phyloP scores from a whole-genome alignment of 2,113 vertebrate genomes.

The Montifringilla adamsi region DNA sequence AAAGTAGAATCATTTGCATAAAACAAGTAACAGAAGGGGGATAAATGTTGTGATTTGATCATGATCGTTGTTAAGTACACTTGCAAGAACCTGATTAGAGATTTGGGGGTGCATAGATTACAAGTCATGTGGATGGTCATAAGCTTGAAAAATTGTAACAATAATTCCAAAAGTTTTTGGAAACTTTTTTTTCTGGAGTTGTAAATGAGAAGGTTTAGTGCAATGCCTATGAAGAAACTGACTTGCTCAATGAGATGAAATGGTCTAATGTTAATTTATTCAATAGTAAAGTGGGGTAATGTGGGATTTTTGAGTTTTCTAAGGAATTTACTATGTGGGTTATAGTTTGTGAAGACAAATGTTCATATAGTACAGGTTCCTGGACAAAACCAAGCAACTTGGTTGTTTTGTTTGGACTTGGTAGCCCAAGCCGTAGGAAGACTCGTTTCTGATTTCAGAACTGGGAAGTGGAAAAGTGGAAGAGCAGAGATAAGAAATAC shows the following conservation, averaged over 20 bases:
- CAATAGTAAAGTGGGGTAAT: background rate
- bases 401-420: background rate
- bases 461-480: accelerated
- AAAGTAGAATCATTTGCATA: background rate
- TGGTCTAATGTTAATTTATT: background rate
- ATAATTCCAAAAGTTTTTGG: background rate
- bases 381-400: background rate
- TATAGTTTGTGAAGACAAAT: background rate
- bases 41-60: background rate
- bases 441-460: background rate
- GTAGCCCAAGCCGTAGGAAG: background rate
- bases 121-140: background rate
- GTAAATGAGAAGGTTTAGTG: background rate
- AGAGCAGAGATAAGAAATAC: background rate
- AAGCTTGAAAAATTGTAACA: background rate
- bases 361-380: background rate
- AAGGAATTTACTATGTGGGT: background rate
- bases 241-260: background rate
- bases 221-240: background rate
- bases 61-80: background rate
- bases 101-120: background rate
- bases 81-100: background rate
- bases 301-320: background rate
- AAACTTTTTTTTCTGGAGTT: background rate
- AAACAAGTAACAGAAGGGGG: background rate